These are phyloP conservation scores for Procavia capensis DNA, from an alignment of 2,113 vertebrate genomes.

Conservation along the genomic window DNA sequence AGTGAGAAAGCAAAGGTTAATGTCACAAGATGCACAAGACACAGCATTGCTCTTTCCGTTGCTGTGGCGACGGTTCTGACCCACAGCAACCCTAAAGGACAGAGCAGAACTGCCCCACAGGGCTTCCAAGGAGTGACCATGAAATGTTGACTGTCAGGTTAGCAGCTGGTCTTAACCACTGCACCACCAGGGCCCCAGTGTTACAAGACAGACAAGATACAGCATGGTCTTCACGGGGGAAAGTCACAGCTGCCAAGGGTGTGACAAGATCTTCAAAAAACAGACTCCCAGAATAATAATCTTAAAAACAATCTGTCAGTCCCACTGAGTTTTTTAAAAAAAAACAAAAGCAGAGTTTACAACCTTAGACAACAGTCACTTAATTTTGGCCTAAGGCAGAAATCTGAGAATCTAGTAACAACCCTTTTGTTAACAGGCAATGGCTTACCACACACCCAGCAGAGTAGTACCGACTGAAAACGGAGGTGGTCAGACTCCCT, in stretches of 20 bases:
- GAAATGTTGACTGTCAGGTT: no score
- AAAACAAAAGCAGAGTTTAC: neutral
- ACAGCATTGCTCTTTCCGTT: neutral
- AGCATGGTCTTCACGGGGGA: no score
- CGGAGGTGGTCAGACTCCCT: neutral
- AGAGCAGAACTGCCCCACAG: no score
- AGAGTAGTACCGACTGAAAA: neutral
- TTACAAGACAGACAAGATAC: no score
- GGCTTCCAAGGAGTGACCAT: no score
- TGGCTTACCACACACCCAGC: neutral
- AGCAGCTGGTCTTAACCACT: no score
- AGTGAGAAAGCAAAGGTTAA: neutral
- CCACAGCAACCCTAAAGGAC: no score
- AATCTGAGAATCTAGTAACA: neutral
- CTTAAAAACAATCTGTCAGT: neutral
- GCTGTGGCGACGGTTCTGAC: no score
- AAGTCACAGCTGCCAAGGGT: neutral
- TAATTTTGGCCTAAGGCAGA: neutral
- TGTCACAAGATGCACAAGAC: neutral
- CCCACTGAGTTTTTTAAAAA: no score
- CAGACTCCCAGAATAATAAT: rapidly evolving
- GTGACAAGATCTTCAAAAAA: neutral
- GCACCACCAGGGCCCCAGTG: no score
- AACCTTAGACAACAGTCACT: neutral
- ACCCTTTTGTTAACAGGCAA: neutral